Conservation (phyloP, 2,113 vertebrate genomes). For the Microtus richardsoni region DNA sequence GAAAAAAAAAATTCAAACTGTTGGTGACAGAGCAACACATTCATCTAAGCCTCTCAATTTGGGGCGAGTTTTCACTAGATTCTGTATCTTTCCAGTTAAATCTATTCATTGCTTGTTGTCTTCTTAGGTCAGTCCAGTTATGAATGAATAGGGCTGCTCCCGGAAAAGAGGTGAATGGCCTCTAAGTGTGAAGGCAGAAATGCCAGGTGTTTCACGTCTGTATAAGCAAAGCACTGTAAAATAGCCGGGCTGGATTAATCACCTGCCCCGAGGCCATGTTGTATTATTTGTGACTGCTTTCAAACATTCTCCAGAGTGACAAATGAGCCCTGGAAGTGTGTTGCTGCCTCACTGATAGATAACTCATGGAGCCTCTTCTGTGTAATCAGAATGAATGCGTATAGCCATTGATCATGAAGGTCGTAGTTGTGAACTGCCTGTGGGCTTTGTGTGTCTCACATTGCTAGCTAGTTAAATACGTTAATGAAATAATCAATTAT, state of each 20-base stretch:
- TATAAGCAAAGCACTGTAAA: not conserved
- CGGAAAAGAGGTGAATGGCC: not conserved
- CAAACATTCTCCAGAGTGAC: constrained; percentile 52
- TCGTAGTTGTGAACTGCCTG: not conserved
- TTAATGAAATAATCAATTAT: not conserved
- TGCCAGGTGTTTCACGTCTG: not conserved
- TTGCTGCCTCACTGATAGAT: constrained; percentile 51
- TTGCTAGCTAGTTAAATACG: not conserved
- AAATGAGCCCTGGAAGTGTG: constrained; percentile 38
- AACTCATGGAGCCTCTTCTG: constrained; percentile 14
- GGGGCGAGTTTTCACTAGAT: not conserved
- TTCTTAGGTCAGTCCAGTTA: not conserved
- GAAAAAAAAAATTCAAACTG: not conserved
- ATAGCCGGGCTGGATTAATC: constrained; percentile 31
- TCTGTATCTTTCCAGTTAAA: constrained; percentile 15
- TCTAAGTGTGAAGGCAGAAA: not conserved
- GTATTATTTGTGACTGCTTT: constrained; percentile 50
- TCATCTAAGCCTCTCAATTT: not conserved
- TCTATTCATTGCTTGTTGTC: not conserved
- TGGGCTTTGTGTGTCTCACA: not conserved
- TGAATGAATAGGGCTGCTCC: not conserved
- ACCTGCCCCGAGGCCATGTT: not conserved
- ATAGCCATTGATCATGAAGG: not conserved
- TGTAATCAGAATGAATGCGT: constrained; percentile 19
- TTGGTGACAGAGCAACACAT: not conserved